Percentiles rank a stretch among this genome's conserved stretches.
phyloP scores from a whole-genome alignment of 2,113 vertebrate genomes.

The Odocoileus virginianus region DNA sequence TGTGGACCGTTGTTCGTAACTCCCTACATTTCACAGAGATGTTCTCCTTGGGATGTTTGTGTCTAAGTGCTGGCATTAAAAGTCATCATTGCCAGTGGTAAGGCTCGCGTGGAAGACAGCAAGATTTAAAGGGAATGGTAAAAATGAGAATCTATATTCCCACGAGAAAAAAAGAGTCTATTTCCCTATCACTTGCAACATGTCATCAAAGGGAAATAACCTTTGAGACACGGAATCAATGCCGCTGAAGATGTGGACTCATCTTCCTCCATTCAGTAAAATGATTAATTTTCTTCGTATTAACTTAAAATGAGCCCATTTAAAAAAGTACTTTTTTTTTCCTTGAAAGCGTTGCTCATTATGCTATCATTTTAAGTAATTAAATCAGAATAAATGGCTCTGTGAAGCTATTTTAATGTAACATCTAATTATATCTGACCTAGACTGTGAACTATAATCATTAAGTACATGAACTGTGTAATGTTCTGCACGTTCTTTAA shows the following conservation, averaged over 20 bases:
- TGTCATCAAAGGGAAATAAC: not conserved
- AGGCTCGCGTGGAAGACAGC: not conserved
- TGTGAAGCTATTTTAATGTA: constrained; percentile 89
- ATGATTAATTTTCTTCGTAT: constrained; percentile 84
- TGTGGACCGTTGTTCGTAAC: not conserved
- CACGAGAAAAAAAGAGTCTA: not conserved
- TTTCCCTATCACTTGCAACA: not conserved
- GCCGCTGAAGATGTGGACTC: constrained; percentile 70
- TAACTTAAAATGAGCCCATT: constrained; percentile 85
- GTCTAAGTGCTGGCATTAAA: not conserved
- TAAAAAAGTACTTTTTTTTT: constrained; percentile 79
- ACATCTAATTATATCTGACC: constrained; percentile 96
- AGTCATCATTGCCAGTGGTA: not conserved
- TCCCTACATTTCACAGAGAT: not conserved
- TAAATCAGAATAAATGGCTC: constrained; percentile 92
- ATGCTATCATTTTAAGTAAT: constrained; percentile 94
- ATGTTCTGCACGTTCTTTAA: constrained; percentile 85
- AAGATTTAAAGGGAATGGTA: not conserved
- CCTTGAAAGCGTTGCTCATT: constrained; percentile 83
- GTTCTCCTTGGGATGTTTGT: not conserved
- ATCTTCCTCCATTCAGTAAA: constrained; percentile 73
- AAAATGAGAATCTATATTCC: not conserved
- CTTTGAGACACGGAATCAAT: constrained; percentile 57
- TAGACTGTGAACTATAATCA: constrained; percentile 91
- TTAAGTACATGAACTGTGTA: constrained; percentile 93